A percentile compares a stretch with the other conserved stretches of the same genome.
Conservation (phyloP, 2,797 vertebrate genomes). For the Setipinna tenuifilis region DNA sequence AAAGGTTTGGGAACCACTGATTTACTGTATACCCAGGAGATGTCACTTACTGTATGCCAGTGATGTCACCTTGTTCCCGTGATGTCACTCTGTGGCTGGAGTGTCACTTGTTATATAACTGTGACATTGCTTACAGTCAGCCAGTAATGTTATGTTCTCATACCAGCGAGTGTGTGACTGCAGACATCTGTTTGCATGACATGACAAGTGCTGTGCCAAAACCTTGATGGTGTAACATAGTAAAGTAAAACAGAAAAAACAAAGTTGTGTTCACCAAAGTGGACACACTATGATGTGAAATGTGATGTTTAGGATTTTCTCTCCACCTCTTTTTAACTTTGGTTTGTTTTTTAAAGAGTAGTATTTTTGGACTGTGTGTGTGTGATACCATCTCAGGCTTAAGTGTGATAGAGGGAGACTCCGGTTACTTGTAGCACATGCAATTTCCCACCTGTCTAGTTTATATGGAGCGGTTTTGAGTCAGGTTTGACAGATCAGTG, state of each 20-base stretch:
- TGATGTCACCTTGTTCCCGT: background rate
- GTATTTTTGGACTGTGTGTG: background rate
- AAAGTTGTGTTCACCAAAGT: background rate
- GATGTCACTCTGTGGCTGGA: background rate
- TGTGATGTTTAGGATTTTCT: background rate
- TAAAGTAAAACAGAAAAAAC: background rate
- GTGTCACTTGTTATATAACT: constrained; percentile 10
- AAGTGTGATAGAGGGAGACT: too few species aligned
- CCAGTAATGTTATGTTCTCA: constrained; percentile 6
- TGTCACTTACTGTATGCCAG: background rate
- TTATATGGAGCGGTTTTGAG: background rate
- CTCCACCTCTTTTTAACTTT: background rate
- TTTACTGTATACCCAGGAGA: background rate
- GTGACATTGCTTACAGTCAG: background rate
- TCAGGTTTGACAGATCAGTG: background rate
- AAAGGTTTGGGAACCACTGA: too few species aligned
- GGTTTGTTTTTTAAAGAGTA: background rate
- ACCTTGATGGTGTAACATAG: background rate
- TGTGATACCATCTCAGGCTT: background rate
- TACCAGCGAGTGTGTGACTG: background rate
- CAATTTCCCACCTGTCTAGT: background rate
- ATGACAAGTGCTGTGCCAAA: background rate
- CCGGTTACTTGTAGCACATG: background rate
- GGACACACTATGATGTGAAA: background rate
- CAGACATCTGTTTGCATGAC: constrained; percentile 1